Evolutionary conservation across 2,113 vertebrate genomes (phyloP).

Genomic region (Poicephalus meyeri): DNA sequence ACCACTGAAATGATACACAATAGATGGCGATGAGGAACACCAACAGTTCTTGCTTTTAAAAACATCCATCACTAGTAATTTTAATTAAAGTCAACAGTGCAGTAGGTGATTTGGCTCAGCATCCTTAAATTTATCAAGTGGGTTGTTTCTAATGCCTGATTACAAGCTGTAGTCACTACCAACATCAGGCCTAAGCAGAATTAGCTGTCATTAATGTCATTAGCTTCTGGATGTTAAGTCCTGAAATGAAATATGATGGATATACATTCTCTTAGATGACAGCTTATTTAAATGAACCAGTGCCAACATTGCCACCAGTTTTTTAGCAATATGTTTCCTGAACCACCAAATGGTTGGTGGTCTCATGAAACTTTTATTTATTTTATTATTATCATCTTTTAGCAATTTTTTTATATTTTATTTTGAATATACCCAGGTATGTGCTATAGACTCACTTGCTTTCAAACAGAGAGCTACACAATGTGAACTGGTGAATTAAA

Average conservation of each 20-base stretch:
- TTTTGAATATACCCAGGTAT: not conserved
- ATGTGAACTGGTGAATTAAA: not conserved
- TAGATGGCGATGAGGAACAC: not conserved
- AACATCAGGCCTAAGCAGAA: slow-evolving; percentile 1
- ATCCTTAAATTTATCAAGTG: not conserved
- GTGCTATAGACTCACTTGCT: not conserved
- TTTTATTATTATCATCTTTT: not conserved
- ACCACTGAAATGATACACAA: not conserved
- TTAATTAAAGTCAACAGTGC: slow-evolving; percentile 31
- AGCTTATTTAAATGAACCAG: not conserved
- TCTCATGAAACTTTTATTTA: not conserved
- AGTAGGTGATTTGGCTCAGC: slow-evolving; percentile 9
- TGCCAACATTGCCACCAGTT: not conserved
- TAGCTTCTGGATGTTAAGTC: not conserved
- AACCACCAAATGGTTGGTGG: not conserved
- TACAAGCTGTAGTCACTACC: slow-evolving; percentile 2
- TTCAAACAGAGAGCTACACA: not conserved
- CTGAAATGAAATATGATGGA: not conserved
- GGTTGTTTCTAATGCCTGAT: not conserved
- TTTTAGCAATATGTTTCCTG: not conserved
- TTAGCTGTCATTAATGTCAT: not conserved
- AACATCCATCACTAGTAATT: not conserved
- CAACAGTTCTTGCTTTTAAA: slow-evolving; percentile 25
- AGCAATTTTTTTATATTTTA: not conserved
- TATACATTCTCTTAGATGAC: not conserved